Evolutionary conservation across 2,113 vertebrate genomes (phyloP).

Genomic region (Chlorodrepanis virens): DNA sequence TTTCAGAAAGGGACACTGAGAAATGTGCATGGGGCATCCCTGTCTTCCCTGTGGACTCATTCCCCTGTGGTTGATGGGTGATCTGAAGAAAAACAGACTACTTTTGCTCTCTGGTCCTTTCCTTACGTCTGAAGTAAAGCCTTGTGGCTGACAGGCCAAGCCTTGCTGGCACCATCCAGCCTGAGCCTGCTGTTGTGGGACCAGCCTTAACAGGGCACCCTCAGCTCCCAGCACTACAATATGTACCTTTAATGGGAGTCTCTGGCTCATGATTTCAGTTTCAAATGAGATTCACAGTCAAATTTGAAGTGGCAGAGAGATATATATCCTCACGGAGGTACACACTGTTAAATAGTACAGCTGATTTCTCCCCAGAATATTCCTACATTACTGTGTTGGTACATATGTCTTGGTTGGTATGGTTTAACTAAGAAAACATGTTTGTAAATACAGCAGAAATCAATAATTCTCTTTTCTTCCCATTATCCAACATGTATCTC

Average conservation of each 20-base stretch:
- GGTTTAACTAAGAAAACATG: not conserved
- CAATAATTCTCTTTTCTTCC: not conserved
- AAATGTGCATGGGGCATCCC: not conserved
- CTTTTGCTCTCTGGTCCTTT: not conserved
- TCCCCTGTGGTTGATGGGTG: not conserved
- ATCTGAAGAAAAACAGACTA: not conserved
- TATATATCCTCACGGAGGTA: not conserved
- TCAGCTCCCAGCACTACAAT: not conserved
- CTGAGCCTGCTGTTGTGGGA: not conserved
- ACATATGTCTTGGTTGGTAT: not conserved
- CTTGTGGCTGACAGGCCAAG: not conserved
- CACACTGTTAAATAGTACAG: not conserved
- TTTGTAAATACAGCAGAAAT: not conserved
- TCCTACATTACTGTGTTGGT: not conserved
- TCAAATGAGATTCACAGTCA: not conserved
- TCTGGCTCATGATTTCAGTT: not conserved
- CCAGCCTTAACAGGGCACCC: not conserved
- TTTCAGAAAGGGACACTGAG: not conserved
- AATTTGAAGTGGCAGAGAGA: not conserved
- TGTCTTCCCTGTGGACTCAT: not conserved
- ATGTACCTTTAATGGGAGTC: not conserved
- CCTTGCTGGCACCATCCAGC: not conserved
- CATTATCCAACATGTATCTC: not conserved
- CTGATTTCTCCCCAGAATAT: not conserved
- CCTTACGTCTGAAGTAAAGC: not conserved